These are phyloP conservation scores for Ursus arctos DNA, from an alignment of 2,113 vertebrate genomes.

Conservation along the genomic window DNA sequence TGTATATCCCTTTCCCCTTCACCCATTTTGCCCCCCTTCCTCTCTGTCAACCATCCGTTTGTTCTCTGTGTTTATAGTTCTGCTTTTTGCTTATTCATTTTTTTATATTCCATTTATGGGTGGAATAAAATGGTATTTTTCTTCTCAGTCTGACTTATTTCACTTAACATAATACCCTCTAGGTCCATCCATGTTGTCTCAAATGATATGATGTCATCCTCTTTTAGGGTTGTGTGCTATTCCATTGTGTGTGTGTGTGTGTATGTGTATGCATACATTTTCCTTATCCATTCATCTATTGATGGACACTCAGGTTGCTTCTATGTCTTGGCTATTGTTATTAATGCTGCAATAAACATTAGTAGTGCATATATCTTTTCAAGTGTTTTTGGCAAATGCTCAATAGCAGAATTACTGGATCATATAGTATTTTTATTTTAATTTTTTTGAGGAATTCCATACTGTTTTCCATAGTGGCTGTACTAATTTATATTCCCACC, in stretches of 20 bases:
- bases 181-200: not conserved
- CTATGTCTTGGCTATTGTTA: not conserved
- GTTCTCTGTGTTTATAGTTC: not conserved
- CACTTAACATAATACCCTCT: not conserved
- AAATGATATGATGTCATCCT: not conserved
- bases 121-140: not conserved
- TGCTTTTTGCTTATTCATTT: not conserved
- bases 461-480: not conserved
- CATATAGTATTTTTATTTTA: not conserved
- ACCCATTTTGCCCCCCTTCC: not conserved
- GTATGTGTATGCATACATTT: not conserved
- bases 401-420: not conserved
- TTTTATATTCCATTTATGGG: not conserved
- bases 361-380: not conserved
- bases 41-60: not conserved
- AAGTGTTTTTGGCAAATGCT: not conserved
- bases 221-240: not conserved
- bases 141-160: not conserved
- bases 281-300: not conserved
- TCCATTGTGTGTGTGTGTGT: not conserved
- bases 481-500: not conserved
- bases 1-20: not conserved
- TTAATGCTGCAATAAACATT: not conserved
- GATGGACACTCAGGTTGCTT: not conserved
- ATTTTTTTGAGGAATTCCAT: not conserved